phyloP scores from a whole-genome alignment of 2,113 vertebrate genomes.

The Thunnus maccoyii region DNA sequence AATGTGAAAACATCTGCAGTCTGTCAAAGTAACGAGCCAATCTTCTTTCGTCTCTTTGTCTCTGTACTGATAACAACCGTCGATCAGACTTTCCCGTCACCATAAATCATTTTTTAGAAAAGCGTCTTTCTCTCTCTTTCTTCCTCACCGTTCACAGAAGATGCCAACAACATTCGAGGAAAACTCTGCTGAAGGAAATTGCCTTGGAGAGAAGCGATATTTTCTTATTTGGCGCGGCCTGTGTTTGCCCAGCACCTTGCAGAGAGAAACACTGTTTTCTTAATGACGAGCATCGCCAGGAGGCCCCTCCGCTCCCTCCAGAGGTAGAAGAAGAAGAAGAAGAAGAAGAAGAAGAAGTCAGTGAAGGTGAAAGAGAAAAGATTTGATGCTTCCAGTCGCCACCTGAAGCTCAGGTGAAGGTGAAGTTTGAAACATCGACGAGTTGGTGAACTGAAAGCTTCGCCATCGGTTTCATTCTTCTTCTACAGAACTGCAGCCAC shows the following conservation, averaged over 20 bases:
- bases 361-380: not conserved
- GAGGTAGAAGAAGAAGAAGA: not conserved
- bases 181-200: slow-evolving; percentile 5
- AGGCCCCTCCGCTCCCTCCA: slow-evolving; percentile 23
- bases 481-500: too few species aligned
- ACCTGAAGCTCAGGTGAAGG: too few species aligned
- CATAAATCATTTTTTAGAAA: not conserved
- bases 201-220: slow-evolving; percentile 61
- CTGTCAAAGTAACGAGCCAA: too few species aligned
- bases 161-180: slow-evolving; percentile 19
- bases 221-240: slow-evolving; percentile 69
- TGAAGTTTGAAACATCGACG: too few species aligned
- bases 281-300: slow-evolving; percentile 71
- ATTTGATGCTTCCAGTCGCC: too few species aligned
- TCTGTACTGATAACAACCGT: not conserved
- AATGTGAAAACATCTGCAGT: not conserved
- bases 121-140: not conserved
- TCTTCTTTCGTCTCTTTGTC: not conserved
- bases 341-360: not conserved
- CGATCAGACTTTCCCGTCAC: not conserved
- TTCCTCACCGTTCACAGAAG: not conserved
- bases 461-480: too few species aligned
- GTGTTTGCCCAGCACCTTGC: slow-evolving; percentile 80
- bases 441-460: too few species aligned
- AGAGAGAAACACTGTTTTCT: slow-evolving; percentile 77